phyloP scores from a whole-genome alignment of 2,797 vertebrate genomes.

The Zalophus californianus region DNA sequence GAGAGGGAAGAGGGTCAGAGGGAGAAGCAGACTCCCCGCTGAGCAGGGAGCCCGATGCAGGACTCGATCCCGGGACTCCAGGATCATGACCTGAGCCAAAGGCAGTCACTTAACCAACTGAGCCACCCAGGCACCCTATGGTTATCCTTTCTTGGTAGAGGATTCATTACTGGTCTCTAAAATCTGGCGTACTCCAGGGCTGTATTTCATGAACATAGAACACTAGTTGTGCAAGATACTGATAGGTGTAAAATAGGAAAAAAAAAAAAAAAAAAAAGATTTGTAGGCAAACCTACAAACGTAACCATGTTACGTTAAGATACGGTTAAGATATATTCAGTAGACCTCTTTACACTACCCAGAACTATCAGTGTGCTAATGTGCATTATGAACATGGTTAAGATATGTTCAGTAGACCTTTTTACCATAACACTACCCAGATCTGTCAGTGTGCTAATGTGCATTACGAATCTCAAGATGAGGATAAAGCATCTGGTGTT shows the following conservation, averaged over 20 bases:
- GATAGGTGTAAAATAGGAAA: neutral
- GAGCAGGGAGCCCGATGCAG: too few relatives aligned
- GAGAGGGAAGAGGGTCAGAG: too few relatives aligned
- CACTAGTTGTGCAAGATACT: neutral
- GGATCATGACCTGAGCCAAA: too few relatives aligned
- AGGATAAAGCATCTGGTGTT: neutral
- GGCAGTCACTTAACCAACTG: too few relatives aligned
- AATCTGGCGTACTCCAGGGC: neutral
- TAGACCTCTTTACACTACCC: neutral
- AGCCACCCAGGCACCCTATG: neutral
- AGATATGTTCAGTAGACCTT: neutral
- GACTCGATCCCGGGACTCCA: too few relatives aligned
- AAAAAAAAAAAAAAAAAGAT: neutral
- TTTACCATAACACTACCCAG: neutral
- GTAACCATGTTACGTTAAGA: neutral
- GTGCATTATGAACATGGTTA: neutral
- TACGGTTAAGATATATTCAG: neutral
- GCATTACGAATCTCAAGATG: neutral
- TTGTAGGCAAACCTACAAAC: neutral
- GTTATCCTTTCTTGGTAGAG: neutral
- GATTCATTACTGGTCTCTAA: neutral
- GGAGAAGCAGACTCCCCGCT: too few relatives aligned
- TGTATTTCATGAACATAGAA: neutral
- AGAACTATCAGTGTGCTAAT: neutral
- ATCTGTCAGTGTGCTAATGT: neutral